Base-by-base conservation (phyloP, 2,888 invertebrate genomes). In the Drosophila anomalata region DNA sequence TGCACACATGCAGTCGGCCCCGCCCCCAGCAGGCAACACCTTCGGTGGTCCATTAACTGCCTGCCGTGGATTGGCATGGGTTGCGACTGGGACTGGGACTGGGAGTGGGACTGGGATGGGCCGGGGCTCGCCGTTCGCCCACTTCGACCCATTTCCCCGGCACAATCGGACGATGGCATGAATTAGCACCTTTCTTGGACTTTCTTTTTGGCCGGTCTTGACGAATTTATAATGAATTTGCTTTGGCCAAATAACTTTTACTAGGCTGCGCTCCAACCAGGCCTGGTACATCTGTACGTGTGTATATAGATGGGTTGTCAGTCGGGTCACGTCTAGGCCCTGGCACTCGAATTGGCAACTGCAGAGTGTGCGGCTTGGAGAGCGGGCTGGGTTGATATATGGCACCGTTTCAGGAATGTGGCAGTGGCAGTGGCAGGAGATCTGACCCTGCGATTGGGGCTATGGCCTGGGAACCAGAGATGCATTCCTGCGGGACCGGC, bases 161-260 rank as follows among this genome's bases (percentile, higher is more conserved):
- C 50, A 55, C 74, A 85, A 80, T 72, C 79, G 71, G 66, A 74
- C 74, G 79, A 74, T 79, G 78, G 78, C 61, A 62, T 62, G 61
- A 80, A 83, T 84, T 84, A 87, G 79, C 84, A 84, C 87, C 83
- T 84, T 86, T 87, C 79, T 61, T 76, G 77, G 84, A 87, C 83
- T 83, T 83, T 86, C 84, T 86, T 83, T 86, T 83, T 75, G 69
- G 57, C 42, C 33, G 73, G 73, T 77, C 77, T 74, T 83, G 80
- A 80, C 77, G 83, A 80, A 80, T 78, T 86, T 83, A 70, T 82
- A 80, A 83, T 81, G 81, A 84, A 84, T 84, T 84, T 77, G 57
- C 76, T 63, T 59, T 72, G 72, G 62, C 65, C 75, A 84, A 87
- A 84, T 84, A 87, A 87, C 83, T 84, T 84, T 87, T 84, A 84